Evolutionary conservation across 1,140 invertebrate species (phyloP).

Genomic region (Nixonia krombeini): DNA sequence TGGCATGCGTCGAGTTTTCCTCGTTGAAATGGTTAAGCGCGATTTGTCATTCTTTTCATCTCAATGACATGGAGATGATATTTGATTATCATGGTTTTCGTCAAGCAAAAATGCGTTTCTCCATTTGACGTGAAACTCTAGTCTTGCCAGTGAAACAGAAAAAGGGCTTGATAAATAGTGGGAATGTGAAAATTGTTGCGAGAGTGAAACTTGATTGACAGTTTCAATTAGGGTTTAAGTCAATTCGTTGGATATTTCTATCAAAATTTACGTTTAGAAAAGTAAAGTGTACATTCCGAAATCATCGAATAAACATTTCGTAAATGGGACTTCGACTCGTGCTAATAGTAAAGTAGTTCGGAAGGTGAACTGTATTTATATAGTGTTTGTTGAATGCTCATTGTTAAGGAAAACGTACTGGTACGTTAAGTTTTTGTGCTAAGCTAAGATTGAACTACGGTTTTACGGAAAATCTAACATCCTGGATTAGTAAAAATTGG

Average conservation of each 20-base stretch:
- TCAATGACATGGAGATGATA: too few species aligned
- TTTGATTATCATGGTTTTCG: too few species aligned
- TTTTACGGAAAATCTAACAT: too few species aligned
- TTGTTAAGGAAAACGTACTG: conserved; percentile 63
- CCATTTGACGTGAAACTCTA: conserved; percentile 17
- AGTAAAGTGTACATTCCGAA: conserved; percentile 40
- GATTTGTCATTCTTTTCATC: too few species aligned
- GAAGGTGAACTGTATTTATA: conserved; percentile 31
- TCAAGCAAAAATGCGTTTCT: conserved; percentile 5
- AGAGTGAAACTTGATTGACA: too few species aligned
- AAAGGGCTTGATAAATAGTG: conserved; percentile 5
- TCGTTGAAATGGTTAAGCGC: conserved; percentile 4
- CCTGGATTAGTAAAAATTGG: too few species aligned
- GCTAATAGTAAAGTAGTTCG: conserved; percentile 10
- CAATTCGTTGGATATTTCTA: conserved; percentile 14
- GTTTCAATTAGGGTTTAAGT: conserved; percentile 9
- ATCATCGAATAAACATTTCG: conserved; percentile 41
- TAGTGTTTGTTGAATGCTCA: conserved; percentile 58
- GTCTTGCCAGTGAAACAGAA: conserved; percentile 14
- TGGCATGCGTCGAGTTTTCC: conserved; percentile 4
- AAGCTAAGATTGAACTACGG: too few species aligned
- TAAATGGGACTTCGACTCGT: conserved; percentile 15
- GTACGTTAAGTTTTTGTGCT: conserved; percentile 56
- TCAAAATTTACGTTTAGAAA: conserved; percentile 4
- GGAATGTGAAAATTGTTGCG: too few species aligned